A percentile compares a stretch with the other conserved stretches of the same genome.
These are phyloP conservation scores for Meloidogyne exigua DNA, from an alignment of 1,140 invertebrate species.

Conservation along the genomic window DNA sequence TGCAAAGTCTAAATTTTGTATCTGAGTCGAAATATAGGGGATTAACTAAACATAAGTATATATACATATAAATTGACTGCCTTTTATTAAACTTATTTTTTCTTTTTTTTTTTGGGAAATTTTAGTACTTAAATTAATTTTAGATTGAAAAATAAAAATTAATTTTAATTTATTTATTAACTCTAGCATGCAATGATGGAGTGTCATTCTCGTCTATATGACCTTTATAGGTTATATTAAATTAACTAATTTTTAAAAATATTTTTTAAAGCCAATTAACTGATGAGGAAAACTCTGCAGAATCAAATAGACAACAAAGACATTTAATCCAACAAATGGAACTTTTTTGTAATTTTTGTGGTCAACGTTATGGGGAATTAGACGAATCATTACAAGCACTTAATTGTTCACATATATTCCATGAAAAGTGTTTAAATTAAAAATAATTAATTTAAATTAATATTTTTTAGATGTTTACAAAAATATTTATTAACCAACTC, in stretches of 20 bases:
- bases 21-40: too few relatives aligned
- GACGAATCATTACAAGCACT: conserved; percentile 60
- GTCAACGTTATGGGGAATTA: conserved; percentile 55
- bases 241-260: neutral
- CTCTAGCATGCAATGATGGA: conserved; percentile 63
- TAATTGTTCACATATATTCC: conserved; percentile 63
- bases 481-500: conserved; percentile 36
- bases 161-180: conserved; percentile 22
- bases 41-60: too few relatives aligned
- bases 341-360: conserved; percentile 63
- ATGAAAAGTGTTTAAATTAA: conserved; percentile 47
- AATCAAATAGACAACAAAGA: conserved; percentile 41
- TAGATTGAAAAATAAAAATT: too few relatives aligned
- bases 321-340: conserved; percentile 62
- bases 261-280: conserved; percentile 27
- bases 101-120: conserved; percentile 12
- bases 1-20: too few relatives aligned
- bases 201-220: conserved; percentile 59
- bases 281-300: conserved; percentile 56
- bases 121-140: too few relatives aligned
- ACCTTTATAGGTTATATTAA: conserved; percentile 52
- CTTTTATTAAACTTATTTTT: too few relatives aligned
- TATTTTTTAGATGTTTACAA: conserved; percentile 36
- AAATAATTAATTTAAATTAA: conserved; percentile 13
- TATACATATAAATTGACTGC: too few relatives aligned